phyloP scores from a whole-genome alignment of 2,797 vertebrate species.

The Alcedo atthis region DNA sequence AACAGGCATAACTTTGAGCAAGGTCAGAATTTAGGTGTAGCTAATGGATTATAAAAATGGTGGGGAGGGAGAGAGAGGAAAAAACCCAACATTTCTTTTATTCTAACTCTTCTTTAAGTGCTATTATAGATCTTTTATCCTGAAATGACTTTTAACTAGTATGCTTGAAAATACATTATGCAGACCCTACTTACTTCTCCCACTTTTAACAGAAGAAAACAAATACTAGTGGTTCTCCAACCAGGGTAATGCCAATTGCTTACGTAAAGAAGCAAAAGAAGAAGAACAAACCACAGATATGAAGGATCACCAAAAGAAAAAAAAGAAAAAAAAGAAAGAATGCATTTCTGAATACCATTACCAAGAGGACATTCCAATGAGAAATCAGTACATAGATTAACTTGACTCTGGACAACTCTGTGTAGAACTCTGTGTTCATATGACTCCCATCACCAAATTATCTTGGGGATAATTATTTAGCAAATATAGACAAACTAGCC shows the following conservation, averaged over 20 bases:
- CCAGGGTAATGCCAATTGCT: neutral
- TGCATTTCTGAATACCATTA: conserved; percentile 11
- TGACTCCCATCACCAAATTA: neutral
- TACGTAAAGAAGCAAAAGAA: neutral
- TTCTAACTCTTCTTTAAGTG: neutral
- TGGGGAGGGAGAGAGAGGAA: neutral
- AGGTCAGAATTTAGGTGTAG: neutral
- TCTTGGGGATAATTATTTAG: neutral
- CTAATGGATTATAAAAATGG: neutral
- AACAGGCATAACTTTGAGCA: neutral
- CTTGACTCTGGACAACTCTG: neutral
- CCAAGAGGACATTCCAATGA: neutral
- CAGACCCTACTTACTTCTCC: conserved; percentile 15
- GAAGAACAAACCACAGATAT: neutral
- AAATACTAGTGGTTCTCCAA: conserved; percentile 38
- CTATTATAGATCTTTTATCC: conserved; percentile 3
- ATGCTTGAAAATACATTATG: conserved; percentile 53
- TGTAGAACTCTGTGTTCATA: neutral
- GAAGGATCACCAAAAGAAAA: neutral
- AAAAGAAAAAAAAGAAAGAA: neutral
- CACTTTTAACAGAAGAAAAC: conserved; percentile 14
- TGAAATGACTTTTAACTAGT: conserved; percentile 21
- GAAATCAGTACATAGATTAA: neutral
- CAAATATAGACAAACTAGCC: neutral
- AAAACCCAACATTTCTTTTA: neutral